Base-by-base conservation (phyloP, 30 jellyfish, hydroid and myxozoan species). In the Hydractinia symbiolongicarpus region DNA sequence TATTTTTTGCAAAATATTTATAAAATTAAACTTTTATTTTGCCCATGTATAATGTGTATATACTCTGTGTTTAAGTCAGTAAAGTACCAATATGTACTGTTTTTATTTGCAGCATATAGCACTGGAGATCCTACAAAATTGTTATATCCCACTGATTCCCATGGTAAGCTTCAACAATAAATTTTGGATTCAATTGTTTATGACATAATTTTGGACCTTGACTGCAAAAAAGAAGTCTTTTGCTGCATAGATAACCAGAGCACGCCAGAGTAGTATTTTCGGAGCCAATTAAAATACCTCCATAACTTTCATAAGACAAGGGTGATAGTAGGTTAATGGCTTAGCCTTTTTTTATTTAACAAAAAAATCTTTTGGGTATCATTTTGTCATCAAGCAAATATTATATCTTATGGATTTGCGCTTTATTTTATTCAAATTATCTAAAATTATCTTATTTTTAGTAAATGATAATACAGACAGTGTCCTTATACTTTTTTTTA, bases 91-190 rank as follows among this genome's bases (percentile, higher is more conserved):
- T 75, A n/a, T n/a, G n/a, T n/a, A 49, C 77, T 20, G 15, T 8
- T 75, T 52, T 64, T 20, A 8, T 8, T 88, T 67, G 6, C 21
- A 93, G 98, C 86, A 6, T 87, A 64, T 50, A 40, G 78, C 50
- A 88, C 85, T 72, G 98, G 98, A 9, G 88, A 83, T 81, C 98
- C 98, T n/a, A 87, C 84, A 82, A 78, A 90, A 55, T 85, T 93
- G 55, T 83, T 93, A 4, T 93, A 87, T 72, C 95, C 98, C 62
- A 93, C 98, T 10, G 89, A 93, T 81, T 82, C 94, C 51, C 78
- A 85, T 68, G 98, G 98, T 92, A 74, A 83, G 85, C 2, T 4
- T 16, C 49, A n/a, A 44, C 30, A 8, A 17, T 72, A 20, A 8
- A 20, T 6, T 20, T 72, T 20, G 30, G 7, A 20, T 19, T 9